phyloP scores from a whole-genome alignment of 2,113 vertebrate genomes.

The Cyrtonyx montezumae region DNA sequence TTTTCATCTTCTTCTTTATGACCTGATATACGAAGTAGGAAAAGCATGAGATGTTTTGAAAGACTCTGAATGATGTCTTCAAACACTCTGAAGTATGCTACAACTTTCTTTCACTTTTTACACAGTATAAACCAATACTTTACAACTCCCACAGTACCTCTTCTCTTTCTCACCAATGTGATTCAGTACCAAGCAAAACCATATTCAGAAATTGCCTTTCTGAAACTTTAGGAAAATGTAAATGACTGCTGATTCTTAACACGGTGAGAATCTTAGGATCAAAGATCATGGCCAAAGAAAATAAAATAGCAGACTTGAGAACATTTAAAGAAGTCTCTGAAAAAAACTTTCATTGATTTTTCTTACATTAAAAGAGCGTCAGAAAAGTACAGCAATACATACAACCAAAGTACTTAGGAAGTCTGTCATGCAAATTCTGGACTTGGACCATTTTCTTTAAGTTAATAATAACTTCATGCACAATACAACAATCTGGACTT shows the following conservation, averaged over 20 bases:
- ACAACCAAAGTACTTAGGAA: neutral
- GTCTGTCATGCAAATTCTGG: neutral
- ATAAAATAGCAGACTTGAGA: neutral
- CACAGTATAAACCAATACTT: accelerated
- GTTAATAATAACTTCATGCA: neutral
- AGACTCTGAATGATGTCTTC: no score
- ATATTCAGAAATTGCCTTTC: neutral
- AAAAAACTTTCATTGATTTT: neutral
- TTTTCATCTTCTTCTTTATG: slow-evolving; percentile 78
- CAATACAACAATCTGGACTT: neutral
- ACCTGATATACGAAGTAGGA: slow-evolving; percentile 69
- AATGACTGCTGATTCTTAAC: neutral
- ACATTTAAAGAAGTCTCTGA: neutral
- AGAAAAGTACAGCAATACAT: neutral
- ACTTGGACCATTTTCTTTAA: neutral
- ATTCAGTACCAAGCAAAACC: neutral
- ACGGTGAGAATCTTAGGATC: neutral
- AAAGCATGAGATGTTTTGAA: neutral
- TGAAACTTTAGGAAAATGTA: neutral
- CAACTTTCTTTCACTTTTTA: neutral
- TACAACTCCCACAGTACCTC: neutral
- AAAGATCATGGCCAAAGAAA: neutral
- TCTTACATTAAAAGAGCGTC: neutral
- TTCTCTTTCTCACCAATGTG: neutral
- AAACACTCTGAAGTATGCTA: neutral